Conservation (phyloP, 2,888 invertebrate genomes). For the Galerucella pusilla region DNA sequence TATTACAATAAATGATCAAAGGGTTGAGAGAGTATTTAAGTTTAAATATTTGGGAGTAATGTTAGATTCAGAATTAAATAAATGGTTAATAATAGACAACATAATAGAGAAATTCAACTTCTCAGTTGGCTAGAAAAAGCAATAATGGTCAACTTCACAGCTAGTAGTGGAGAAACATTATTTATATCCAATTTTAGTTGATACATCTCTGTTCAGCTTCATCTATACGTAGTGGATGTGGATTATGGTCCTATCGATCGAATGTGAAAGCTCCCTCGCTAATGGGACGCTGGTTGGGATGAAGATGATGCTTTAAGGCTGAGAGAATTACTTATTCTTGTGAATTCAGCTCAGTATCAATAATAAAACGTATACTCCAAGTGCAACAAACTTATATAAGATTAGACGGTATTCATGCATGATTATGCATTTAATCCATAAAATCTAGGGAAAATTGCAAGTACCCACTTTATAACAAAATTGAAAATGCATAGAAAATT, state of each 20-base stretch:
- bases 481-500: not conserved
- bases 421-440: not conserved
- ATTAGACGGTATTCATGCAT: not conserved
- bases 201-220: slow-evolving; percentile 1
- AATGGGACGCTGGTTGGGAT: slow-evolving; percentile 10
- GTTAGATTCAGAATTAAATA: no score
- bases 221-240: slow-evolving; percentile 3
- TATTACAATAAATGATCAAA: no score
- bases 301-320: slow-evolving; percentile 8
- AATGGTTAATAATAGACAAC: no score
- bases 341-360: slow-evolving; percentile 2
- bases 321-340: slow-evolving; percentile 10
- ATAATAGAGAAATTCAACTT: no score
- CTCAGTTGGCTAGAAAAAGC: no score
- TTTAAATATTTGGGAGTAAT: no score
- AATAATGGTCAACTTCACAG: no score
- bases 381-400: not conserved
- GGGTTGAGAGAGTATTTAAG: no score
- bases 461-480: not conserved
- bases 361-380: not conserved
- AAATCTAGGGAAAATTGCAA: not conserved
- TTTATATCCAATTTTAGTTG: no score
- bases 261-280: slow-evolving; percentile 3
- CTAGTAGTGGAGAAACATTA: no score
- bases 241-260: slow-evolving; percentile 11